Evolutionary conservation across 2,113 vertebrate species (phyloP), one percentile per base, ranked within the genome.

Genomic region (Macheiramphus alcinus): DNA sequence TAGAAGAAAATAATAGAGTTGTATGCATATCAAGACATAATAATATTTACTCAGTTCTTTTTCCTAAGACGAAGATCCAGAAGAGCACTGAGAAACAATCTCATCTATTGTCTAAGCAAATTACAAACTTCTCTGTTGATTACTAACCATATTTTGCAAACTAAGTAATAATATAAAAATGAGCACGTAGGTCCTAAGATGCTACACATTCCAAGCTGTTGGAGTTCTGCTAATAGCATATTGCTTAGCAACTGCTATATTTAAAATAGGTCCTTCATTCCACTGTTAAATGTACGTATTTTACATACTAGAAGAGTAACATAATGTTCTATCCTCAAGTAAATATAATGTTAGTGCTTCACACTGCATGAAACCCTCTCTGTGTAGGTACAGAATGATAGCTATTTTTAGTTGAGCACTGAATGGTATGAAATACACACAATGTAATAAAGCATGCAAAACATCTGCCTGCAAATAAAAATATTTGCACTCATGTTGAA

Each of bases 401-500:
- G 82, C 74, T 97, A 95, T 94, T 96, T 92, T 95, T 92, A 80
- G 93, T 42, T 94, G 72, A 93, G 55, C 80, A 17, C 62, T 88
- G 86, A 93, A 84, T 68, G 48, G n/a, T 68, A 90, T 58, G 34
- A 97, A 93, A 95, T 58, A 47, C 65, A 92, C 66, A 94, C 52
- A 71, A 89, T 68, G 67, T 97, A 94, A 90, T 96, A 97, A 97
- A 84, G 91, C 92, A 83, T 93, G 86, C 63, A 70, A 89, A 93
- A 67, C 67, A 93, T 79, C 88, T 96, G 81, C 79, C 66, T 96
- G 92, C 90, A 93, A 94, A 95, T 95, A 94, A 91, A 96, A 96
- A 97, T 97, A 97, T 95, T 95, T 96, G 93, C 95, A 95, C 94
- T 97, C 50, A 56, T 67, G 87, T 74, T 97, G 95, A 97, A 96